Conservation (phyloP, 1,140 invertebrate genomes). For the Vanessa tameamea region DNA sequence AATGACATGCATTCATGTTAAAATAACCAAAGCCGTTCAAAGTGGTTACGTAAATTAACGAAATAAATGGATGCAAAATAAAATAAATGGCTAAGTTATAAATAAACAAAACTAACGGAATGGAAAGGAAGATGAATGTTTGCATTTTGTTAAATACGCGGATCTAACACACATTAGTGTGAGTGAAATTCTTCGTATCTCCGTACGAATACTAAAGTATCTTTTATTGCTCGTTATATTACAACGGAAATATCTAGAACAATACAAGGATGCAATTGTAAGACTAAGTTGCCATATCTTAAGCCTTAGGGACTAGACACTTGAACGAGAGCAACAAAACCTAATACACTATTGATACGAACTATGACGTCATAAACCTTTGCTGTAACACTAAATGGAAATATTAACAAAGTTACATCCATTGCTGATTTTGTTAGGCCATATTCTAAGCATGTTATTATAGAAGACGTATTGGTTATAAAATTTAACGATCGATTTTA, state of each 20-base stretch:
- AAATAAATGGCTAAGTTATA: no score
- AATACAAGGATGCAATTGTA: conserved; percentile 8
- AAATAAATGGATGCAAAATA: no score
- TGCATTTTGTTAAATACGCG: no score
- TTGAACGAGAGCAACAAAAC: background rate
- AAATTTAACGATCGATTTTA: background rate
- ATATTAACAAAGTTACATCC: background rate
- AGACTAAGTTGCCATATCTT: conserved; percentile 13
- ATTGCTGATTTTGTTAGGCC: background rate
- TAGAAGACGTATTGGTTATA: no score
- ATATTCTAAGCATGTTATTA: background rate
- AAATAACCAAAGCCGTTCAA: no score
- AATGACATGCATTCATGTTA: no score
- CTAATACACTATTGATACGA: background rate
- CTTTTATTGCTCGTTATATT: conserved; percentile 11
- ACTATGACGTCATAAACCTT: background rate
- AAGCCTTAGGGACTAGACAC: conserved; percentile 9
- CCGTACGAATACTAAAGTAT: background rate
- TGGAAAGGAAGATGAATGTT: no score
- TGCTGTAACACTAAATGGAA: background rate
- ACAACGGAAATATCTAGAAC: conserved; percentile 1
- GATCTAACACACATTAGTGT: no score
- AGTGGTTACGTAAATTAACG: no score
- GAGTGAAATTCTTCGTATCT: background rate
- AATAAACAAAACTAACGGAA: no score